Conservation (phyloP, 2,888 invertebrate species). For the Reticulitermes lucifugus region DNA sequence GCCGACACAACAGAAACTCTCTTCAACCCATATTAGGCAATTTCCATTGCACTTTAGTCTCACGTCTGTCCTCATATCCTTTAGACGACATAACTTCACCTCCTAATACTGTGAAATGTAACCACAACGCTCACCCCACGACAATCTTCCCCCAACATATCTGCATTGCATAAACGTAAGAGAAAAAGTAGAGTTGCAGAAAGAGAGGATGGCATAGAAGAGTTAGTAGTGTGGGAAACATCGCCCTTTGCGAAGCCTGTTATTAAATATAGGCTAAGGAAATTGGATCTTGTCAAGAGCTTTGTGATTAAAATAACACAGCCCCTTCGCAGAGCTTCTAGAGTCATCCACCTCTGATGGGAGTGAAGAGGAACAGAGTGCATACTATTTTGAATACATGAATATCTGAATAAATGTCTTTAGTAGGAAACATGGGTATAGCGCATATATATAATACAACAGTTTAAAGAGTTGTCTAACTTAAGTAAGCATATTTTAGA, state of each 20-base stretch:
- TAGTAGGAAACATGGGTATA: background rate
- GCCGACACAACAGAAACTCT: conserved; percentile 9
- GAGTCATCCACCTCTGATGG: background rate
- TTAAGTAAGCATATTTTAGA: background rate
- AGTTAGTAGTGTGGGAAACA: background rate
- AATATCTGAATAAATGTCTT: conserved; percentile 1
- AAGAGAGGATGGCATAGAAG: background rate
- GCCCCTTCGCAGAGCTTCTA: background rate
- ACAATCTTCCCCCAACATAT: background rate
- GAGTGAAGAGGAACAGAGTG: background rate
- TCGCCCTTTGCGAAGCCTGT: conserved; percentile 4
- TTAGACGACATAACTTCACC: conserved; percentile 22
- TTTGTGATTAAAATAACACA: conserved; percentile 28
- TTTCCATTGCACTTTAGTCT: background rate
- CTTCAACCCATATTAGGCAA: conserved; percentile 8
- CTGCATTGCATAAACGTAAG: background rate
- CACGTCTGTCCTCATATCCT: conserved; percentile 7
- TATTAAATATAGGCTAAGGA: conserved; percentile 25
- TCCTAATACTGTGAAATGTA: conserved; percentile 30
- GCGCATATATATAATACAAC: background rate
- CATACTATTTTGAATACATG: background rate
- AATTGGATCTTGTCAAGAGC: conserved; percentile 27
- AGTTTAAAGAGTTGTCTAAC: background rate
- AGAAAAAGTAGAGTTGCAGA: background rate
- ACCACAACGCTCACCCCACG: conserved; percentile 1